Conservation (phyloP, 2,888 invertebrate species). For the Caprella mutica region DNA sequence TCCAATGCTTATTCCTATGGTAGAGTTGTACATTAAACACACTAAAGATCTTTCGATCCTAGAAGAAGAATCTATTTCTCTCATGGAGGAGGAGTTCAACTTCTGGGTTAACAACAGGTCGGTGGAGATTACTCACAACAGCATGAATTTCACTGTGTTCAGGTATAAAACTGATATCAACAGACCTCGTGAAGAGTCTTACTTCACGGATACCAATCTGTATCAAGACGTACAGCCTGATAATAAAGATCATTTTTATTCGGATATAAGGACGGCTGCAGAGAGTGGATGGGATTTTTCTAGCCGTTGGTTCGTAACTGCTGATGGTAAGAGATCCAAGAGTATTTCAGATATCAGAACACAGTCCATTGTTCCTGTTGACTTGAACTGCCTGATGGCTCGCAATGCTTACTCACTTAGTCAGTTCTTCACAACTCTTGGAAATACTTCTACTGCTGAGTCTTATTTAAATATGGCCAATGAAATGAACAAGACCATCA, state of each 20-base stretch:
- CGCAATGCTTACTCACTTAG: conserved; percentile 54
- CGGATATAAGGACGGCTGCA: conserved; percentile 76
- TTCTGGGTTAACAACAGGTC: conserved; percentile 66
- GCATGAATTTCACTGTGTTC: conserved; percentile 47
- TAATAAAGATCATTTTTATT: conserved; percentile 48
- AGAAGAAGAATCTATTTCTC: conserved; percentile 36
- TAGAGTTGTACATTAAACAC: conserved; percentile 59
- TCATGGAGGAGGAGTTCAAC: conserved; percentile 45
- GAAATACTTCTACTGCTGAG: conserved; percentile 48
- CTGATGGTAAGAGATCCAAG: conserved; percentile 53
- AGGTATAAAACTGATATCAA: conserved; percentile 19
- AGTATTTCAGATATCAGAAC: too few relatives aligned
- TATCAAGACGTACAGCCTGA: not conserved
- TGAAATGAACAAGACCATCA: conserved; percentile 43
- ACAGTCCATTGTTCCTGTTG: conserved; percentile 60
- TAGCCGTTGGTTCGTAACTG: conserved; percentile 68
- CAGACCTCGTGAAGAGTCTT: conserved; percentile 83
- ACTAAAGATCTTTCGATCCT: conserved; percentile 60
- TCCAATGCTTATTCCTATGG: conserved; percentile 52
- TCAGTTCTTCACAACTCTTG: conserved; percentile 48
- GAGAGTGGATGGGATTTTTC: conserved; percentile 97
- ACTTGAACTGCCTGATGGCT: conserved; percentile 65
- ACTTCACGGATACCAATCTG: conserved; percentile 38
- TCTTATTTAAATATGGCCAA: conserved; percentile 43
- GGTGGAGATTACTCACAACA: conserved; percentile 39